phyloP scores from a whole-genome alignment of 2,797 vertebrate genomes.

The Peromyscus eremicus region DNA sequence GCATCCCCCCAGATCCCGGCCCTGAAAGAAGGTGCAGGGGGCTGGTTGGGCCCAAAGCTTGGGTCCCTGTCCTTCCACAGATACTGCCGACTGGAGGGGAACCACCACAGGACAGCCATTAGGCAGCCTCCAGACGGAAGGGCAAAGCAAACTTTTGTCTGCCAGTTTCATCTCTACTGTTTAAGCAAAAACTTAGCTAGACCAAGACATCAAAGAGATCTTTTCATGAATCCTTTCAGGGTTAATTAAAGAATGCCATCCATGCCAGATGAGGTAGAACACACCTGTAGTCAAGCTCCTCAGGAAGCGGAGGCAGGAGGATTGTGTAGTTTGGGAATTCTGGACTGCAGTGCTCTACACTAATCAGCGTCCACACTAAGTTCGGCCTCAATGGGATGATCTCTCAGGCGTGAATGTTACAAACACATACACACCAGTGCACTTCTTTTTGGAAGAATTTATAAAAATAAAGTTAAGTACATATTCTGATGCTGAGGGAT shows the following conservation, averaged over 20 bases:
- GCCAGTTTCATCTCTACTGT: background rate
- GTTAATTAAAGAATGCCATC: background rate
- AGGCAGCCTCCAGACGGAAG: background rate
- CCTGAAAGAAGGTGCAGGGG: background rate
- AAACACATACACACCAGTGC: rapidly evolving
- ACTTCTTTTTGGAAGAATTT: background rate
- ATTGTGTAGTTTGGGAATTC: background rate
- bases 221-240: background rate
- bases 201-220: background rate
- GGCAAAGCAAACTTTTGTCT: background rate
- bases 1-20: background rate
- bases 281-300: background rate
- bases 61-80: background rate
- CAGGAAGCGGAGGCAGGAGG: background rate
- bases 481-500: background rate
- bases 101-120: background rate
- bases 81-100: background rate
- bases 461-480: background rate
- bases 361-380: background rate
- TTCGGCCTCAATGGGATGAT: background rate
- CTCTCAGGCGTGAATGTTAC: background rate
- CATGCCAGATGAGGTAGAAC: background rate
- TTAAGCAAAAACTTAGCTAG: background rate
- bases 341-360: background rate
- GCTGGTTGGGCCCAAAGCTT: too few species aligned